Evolutionary conservation across 2,113 vertebrate species (phyloP).

Genomic region (Larimichthys crocea): DNA sequence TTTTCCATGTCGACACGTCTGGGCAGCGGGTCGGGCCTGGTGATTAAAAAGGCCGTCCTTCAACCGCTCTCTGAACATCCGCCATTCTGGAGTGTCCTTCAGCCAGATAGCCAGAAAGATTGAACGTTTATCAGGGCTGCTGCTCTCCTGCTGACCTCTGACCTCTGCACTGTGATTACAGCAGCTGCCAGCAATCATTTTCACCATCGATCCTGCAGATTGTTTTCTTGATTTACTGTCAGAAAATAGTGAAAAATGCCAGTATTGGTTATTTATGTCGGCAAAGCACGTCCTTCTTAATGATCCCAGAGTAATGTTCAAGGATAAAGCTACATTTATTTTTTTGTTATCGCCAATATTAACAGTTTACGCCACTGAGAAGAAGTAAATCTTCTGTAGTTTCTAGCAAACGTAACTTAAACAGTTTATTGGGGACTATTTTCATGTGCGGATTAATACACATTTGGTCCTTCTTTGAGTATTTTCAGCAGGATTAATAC

Average conservation of each 20-base stretch:
- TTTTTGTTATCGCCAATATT: background rate
- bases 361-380: background rate
- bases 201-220: background rate
- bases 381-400: too few relatives aligned
- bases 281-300: background rate
- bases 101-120: background rate
- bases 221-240: background rate
- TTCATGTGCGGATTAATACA: background rate
- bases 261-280: background rate
- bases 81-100: conserved; percentile 18
- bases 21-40: conserved; percentile 28
- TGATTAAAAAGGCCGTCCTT: conserved; percentile 64
- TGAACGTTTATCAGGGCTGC: background rate
- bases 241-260: background rate
- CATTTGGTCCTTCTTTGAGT: background rate
- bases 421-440: background rate
- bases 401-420: too few relatives aligned
- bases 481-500: background rate
- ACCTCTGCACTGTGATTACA: background rate
- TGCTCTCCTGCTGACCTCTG: background rate
- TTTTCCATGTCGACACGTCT: conserved; percentile 59
- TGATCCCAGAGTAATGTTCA: background rate
- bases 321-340: background rate
- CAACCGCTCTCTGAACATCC: conserved; percentile 20
- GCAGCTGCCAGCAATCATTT: background rate